A percentile compares a stretch with the other conserved stretches of the same genome.
These are phyloP conservation scores for Charina bottae DNA, from an alignment of 2,113 vertebrate genomes.

Conservation along the genomic window DNA sequence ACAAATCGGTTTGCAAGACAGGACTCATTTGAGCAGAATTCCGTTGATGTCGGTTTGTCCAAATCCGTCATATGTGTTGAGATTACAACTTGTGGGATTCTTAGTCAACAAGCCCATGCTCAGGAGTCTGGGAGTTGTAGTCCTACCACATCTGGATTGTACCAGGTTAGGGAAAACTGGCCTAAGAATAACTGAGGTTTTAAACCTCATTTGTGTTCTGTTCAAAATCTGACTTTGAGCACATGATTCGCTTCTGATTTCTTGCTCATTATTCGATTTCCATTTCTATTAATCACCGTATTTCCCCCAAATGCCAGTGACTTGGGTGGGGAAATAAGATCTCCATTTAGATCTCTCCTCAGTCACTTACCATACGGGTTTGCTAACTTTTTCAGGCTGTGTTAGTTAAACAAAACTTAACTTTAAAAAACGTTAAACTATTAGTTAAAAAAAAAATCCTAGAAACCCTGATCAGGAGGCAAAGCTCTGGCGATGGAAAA, in stretches of 20 bases:
- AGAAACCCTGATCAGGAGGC: neutral
- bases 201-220: neutral
- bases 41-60: neutral
- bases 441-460: neutral
- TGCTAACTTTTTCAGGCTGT: neutral
- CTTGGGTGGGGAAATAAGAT: neutral
- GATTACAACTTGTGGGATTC: neutral
- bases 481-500: neutral
- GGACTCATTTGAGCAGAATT: neutral
- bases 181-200: neutral
- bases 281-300: neutral
- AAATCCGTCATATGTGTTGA: neutral
- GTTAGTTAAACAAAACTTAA: neutral
- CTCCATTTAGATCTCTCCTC: neutral
- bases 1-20: neutral
- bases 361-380: neutral
- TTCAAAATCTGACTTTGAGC: conserved; percentile 14
- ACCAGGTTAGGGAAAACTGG: neutral
- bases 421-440: neutral
- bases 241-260: neutral
- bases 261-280: neutral
- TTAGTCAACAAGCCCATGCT: neutral
- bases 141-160: neutral
- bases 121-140: neutral
- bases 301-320: neutral